These are phyloP conservation scores for Macropis europaea DNA, from an alignment of 2,888 invertebrate species.

Conservation along the genomic window DNA sequence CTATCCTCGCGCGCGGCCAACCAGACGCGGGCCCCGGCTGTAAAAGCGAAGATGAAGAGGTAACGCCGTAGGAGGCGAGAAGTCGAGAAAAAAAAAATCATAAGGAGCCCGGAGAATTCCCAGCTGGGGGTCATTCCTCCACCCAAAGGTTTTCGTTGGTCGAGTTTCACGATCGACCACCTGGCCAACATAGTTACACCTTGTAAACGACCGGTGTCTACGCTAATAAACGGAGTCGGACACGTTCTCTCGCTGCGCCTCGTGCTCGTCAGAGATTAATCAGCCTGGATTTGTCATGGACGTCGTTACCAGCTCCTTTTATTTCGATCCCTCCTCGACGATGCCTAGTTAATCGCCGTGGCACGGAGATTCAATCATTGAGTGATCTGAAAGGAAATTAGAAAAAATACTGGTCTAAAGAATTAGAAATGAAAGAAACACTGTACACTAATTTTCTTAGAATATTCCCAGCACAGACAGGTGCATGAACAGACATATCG, in stretches of 20 bases:
- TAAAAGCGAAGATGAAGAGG: constrained; percentile 72
- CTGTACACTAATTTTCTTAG: too few species aligned
- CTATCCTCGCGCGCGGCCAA: constrained; percentile 7
- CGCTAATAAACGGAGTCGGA: constrained; percentile 58
- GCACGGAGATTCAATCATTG: too few species aligned
- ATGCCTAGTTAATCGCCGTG: too few species aligned
- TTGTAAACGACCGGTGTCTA: constrained; percentile 64
- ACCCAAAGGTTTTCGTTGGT: constrained; percentile 61
- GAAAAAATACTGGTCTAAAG: too few species aligned
- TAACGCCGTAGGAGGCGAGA: constrained; percentile 74
- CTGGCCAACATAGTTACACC: constrained; percentile 68
- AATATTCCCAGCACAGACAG: too few species aligned
- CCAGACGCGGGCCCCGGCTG: constrained; percentile 9
- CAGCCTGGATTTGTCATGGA: constrained; percentile 72
- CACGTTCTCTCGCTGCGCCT: constrained; percentile 24
- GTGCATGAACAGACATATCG: too few species aligned
- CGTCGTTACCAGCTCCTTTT: constrained; percentile 56
- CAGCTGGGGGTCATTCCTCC: constrained; percentile 73
- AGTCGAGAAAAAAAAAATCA: constrained; percentile 57
- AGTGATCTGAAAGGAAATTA: too few species aligned
- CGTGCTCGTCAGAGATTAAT: constrained; percentile 67
- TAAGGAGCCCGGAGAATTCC: constrained; percentile 66
- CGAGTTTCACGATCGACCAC: constrained; percentile 66
- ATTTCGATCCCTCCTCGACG: neutral
- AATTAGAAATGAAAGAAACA: too few species aligned